These are phyloP conservation scores for Gila orcuttii DNA, from an alignment of 2,113 vertebrate species.

Conservation along the genomic window DNA sequence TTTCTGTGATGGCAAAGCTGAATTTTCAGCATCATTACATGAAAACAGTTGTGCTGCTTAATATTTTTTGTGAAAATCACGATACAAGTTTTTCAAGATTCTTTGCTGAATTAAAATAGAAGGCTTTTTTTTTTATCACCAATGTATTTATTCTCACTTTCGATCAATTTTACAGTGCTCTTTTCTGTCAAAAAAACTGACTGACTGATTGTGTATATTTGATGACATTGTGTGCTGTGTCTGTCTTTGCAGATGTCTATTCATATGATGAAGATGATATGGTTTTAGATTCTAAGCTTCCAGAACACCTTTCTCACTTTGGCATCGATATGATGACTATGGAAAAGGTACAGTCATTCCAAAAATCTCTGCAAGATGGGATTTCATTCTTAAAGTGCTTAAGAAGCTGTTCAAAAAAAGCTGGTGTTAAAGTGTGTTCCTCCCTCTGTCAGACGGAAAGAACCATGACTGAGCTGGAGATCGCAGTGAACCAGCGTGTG, in stretches of 20 bases:
- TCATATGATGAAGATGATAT: constrained; percentile 98
- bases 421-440: neutral
- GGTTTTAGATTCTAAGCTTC: constrained; percentile 93
- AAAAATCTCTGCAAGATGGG: neutral
- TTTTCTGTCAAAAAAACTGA: too few relatives aligned
- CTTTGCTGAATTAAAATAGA: too few relatives aligned
- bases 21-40: too few relatives aligned
- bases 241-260: constrained; percentile 84
- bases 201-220: neutral
- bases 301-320: constrained; percentile 94
- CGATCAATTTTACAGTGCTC: too few relatives aligned
- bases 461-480: constrained; percentile 98
- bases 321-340: constrained; percentile 99
- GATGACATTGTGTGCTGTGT: neutral
- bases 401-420: neutral
- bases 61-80: too few relatives aligned
- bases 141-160: too few relatives aligned
- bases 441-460: constrained; percentile 85
- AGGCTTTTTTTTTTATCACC: too few relatives aligned
- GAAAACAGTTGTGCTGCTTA: too few relatives aligned
- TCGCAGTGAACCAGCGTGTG: constrained; percentile 97
- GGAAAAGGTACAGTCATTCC: constrained; percentile 84
- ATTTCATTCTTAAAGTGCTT: neutral
- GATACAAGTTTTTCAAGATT: too few relatives aligned
- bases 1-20: too few relatives aligned